Evolutionary conservation across 2,113 vertebrate species (phyloP).

Genomic region (Amazona vittata): DNA sequence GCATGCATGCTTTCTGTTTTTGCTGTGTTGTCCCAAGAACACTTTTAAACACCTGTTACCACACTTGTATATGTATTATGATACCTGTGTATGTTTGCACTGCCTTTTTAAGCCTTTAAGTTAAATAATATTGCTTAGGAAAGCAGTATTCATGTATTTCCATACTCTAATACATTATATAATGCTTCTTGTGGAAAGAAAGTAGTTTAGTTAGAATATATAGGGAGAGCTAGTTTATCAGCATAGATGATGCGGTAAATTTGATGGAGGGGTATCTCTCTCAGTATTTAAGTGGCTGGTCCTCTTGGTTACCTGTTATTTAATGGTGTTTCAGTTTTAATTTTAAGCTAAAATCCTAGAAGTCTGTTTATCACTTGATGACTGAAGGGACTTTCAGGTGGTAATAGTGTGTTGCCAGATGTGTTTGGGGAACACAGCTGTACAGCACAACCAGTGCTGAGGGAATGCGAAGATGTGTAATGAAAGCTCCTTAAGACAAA

Average conservation of each 20-base stretch:
- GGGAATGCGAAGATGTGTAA: neutral
- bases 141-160: neutral
- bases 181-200: neutral
- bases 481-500: neutral
- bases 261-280: neutral
- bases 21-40: neutral
- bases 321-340: neutral
- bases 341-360: neutral
- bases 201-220: neutral
- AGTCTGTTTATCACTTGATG: neutral
- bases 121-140: neutral
- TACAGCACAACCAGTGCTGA: too few relatives aligned
- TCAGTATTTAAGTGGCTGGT: accelerated
- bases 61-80: accelerated
- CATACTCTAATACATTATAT: accelerated
- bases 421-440: neutral
- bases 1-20: accelerated
- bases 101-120: neutral
- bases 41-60: neutral
- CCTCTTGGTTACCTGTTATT: neutral
- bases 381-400: neutral
- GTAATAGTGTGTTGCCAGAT: neutral
- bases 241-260: neutral
- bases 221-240: neutral
- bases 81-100: neutral